These are phyloP conservation scores for Scolopax mira DNA, from an alignment of 2,113 vertebrate genomes.

Conservation along the genomic window DNA sequence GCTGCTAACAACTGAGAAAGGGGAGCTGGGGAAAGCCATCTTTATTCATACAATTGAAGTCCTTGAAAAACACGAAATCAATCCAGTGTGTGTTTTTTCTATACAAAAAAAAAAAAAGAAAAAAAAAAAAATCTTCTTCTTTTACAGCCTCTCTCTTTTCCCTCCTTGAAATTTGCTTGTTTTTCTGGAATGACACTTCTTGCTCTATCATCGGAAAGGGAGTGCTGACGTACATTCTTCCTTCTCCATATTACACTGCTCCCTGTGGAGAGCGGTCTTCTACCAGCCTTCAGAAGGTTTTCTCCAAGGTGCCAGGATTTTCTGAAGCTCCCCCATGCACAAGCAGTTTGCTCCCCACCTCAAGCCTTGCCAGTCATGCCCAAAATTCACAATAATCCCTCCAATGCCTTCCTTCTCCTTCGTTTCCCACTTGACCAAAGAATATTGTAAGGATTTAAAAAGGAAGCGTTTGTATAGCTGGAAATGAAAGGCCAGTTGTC, in stretches of 20 bases:
- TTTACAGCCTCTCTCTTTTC: neutral
- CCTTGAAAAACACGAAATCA: slow-evolving; percentile 27
- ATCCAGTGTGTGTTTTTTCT: neutral
- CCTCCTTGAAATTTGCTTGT: neutral
- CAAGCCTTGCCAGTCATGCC: neutral
- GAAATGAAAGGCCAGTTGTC: neutral
- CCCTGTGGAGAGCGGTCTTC: neutral
- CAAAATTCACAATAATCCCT: neutral
- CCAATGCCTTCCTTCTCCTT: neutral
- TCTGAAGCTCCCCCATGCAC: neutral
- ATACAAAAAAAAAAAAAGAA: neutral
- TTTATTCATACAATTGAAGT: slow-evolving; percentile 25
- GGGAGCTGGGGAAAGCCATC: neutral
- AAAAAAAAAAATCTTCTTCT: neutral
- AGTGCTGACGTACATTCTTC: neutral
- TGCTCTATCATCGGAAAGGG: neutral
- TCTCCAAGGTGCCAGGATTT: neutral
- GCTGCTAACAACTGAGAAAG: neutral
- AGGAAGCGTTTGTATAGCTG: neutral
- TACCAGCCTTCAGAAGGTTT: neutral
- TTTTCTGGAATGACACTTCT: slow-evolving; percentile 19
- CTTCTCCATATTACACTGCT: neutral
- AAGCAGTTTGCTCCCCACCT: neutral
- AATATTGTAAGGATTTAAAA: neutral
- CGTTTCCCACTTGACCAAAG: neutral